Percentiles rank a stretch among this genome's conserved stretches.
These are phyloP conservation scores for Nomada fabriciana DNA, from an alignment of 2,888 invertebrate species.

Conservation along the genomic window DNA sequence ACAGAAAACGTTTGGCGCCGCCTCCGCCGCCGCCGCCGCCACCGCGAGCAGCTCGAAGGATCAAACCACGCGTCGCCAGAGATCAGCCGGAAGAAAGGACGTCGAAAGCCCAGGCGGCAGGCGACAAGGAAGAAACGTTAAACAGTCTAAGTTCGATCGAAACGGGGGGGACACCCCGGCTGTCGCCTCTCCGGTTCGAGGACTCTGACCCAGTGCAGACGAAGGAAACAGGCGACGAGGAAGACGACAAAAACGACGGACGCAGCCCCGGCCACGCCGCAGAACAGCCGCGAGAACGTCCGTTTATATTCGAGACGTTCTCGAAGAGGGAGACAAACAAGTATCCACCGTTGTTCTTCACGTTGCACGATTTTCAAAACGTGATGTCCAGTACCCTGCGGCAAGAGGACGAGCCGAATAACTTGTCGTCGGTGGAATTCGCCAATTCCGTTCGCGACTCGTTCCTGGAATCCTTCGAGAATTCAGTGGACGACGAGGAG, in stretches of 20 bases:
- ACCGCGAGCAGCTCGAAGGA: slow-evolving; percentile 43
- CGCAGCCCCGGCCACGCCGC: background rate
- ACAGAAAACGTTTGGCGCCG: slow-evolving; percentile 67
- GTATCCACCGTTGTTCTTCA: slow-evolving; percentile 79
- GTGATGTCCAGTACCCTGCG: slow-evolving; percentile 73
- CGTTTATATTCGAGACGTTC: slow-evolving; percentile 18
- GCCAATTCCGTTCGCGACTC: slow-evolving; percentile 1
- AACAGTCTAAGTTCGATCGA: slow-evolving; percentile 8
- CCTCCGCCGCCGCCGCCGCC: slow-evolving; percentile 64
- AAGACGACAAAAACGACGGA: background rate
- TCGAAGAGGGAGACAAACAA: slow-evolving; percentile 40
- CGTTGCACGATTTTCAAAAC: slow-evolving; percentile 78
- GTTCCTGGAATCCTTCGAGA: slow-evolving; percentile 42
- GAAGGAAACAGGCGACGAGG: background rate
- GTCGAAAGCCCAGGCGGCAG: background rate
- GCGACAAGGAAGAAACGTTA: slow-evolving; percentile 13
- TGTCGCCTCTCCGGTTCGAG: slow-evolving; percentile 9
- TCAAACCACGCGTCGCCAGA: slow-evolving; percentile 32
- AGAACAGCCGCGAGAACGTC: background rate
- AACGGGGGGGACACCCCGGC: background rate
- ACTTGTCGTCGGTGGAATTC: background rate
- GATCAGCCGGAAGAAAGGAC: slow-evolving; percentile 5
- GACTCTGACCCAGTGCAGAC: slow-evolving; percentile 15
- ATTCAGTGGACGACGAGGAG: slow-evolving; percentile 55
- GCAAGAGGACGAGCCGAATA: slow-evolving; percentile 10